A percentile compares a stretch with the other conserved stretches of the same genome.
Evolutionary conservation across 2,888 invertebrate species (phyloP).

Genomic region (Drosophila trichaetosa): DNA sequence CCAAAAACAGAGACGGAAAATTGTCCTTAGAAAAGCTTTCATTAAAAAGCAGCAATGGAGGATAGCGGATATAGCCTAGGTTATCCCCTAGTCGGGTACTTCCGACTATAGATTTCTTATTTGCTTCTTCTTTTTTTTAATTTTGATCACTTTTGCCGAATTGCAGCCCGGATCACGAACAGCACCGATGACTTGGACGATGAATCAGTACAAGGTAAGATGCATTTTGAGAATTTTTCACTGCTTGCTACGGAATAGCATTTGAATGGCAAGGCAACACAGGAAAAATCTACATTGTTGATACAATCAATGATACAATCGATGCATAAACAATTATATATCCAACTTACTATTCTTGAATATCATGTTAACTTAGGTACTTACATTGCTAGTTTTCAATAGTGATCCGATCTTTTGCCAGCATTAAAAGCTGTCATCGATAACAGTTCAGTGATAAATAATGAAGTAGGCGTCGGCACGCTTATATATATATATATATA

Average conservation of each 20-base stretch:
- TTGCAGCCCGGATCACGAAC: constrained; percentile 90
- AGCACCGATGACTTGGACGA: constrained; percentile 93
- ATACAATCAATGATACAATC: background rate
- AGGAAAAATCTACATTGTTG: constrained; percentile 3
- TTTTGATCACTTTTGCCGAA: background rate
- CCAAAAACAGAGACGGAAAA: too few species aligned
- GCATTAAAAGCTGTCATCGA: background rate
- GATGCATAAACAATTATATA: constrained; percentile 2
- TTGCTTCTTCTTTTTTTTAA: background rate
- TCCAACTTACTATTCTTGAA: background rate
- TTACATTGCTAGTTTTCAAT: background rate
- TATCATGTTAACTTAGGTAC: background rate
- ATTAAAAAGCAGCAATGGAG: too few species aligned
- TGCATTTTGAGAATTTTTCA: constrained; percentile 85
- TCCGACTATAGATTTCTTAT: background rate
- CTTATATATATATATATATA: background rate
- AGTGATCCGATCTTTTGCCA: background rate
- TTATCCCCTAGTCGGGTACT: background rate
- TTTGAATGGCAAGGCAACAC: constrained; percentile 15
- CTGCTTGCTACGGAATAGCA: constrained; percentile 84
- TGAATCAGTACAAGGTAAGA: constrained; percentile 85
- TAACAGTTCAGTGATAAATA: constrained; percentile 2
- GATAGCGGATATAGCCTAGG: too few species aligned
- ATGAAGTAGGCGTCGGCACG: background rate
- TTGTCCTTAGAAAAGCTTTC: too few species aligned